phyloP scores from a whole-genome alignment of 2,113 vertebrate genomes.

The Toxotes chatareus region DNA sequence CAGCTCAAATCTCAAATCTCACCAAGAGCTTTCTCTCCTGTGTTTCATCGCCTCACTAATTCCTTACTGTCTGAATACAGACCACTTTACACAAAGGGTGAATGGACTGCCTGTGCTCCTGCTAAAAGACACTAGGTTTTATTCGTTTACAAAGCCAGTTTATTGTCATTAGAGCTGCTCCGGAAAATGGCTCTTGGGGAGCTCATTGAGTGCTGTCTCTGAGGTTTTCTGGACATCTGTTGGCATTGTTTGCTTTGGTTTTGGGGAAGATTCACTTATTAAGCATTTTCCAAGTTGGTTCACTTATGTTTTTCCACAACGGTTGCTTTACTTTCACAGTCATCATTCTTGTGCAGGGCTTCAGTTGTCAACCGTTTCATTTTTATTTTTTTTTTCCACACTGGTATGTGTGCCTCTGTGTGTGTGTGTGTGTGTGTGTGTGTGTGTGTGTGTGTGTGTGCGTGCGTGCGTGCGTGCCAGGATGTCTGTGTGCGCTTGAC shows the following conservation, averaged over 20 bases:
- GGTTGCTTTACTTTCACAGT: constrained; percentile 33
- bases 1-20: constrained; percentile 26
- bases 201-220: constrained; percentile 20
- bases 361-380: constrained; percentile 55
- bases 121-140: constrained; percentile 48
- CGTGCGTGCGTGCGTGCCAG: neutral
- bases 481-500: constrained; percentile 41
- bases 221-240: neutral
- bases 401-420: constrained; percentile 17
- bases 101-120: constrained; percentile 35
- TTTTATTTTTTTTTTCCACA: constrained; percentile 44
- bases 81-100: constrained; percentile 51
- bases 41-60: constrained; percentile 34
- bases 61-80: constrained; percentile 40
- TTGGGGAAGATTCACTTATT: constrained; percentile 23
- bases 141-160: constrained; percentile 52
- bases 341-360: constrained; percentile 52
- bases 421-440: constrained; percentile 8
- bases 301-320: constrained; percentile 44
- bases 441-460: constrained; percentile 22
- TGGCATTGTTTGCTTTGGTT: constrained; percentile 42
- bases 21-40: constrained; percentile 32
- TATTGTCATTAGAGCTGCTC: constrained; percentile 37
- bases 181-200: constrained; percentile 18
- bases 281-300: constrained; percentile 52